Evolutionary conservation across 2,113 vertebrate genomes (phyloP), one percentile per base, ranked within the genome.

Genomic region (Peromyscus californicus): DNA sequence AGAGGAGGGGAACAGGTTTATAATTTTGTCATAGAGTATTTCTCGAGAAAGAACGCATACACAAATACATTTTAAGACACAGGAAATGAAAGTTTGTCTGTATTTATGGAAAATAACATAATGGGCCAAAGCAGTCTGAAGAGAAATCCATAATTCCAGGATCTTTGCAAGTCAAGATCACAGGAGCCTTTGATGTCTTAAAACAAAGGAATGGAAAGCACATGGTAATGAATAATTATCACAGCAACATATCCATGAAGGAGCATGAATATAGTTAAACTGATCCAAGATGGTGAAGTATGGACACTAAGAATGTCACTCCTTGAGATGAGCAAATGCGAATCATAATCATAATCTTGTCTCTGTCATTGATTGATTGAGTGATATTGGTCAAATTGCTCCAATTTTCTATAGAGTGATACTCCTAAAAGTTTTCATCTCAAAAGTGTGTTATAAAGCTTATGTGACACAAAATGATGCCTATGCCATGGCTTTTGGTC

Each of bases 181-280:
- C 63, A 94, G 59, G 36, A 91, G 31, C 26, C 84, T 96, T 96
- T 96, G 67, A 90, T 61, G n/a, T 90, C 88, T 94, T 89, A 74
- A 76, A 93, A 70, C 9, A 86, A 76, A 61, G 42, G 24, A 92
- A 76, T 83, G 69, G 57, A 92, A 89, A 86, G 51, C 86, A 13
- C 42, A 75, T 29, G 21, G 36, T 39, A 88, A 65, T 90, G 67
- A 67, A 67, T 97, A 82, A 93, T 91, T 90, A 86, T 89, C 45
- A 94, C n/a, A 87, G 36, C 59, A 94, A 94, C 61, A 69, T n/a
- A 92, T 36, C 51, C 36, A 69, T 59, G 89, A 97, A 70, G 19
- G 11, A 95, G 87, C 82, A 65, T 61, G 36, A 45, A 61, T 88
- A 63, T 24, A 94, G 33, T 79, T 92, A 92, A 93, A 92, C 3